Conservation (phyloP, 37 sponge, comb jelly and placozoan species). For the Chondrosia reniformis region DNA sequence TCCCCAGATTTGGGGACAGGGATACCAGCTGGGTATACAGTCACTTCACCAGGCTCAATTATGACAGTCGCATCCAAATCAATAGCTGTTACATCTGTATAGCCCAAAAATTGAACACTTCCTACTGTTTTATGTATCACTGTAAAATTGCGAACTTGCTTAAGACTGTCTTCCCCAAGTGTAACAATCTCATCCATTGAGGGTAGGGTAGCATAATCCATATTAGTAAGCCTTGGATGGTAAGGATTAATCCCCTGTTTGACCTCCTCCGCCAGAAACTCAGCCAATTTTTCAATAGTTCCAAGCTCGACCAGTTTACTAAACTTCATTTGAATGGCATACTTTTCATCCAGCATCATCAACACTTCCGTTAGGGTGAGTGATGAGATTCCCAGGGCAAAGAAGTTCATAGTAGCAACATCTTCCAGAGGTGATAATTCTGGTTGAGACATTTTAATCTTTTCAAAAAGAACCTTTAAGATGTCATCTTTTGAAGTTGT, state of each 20-base stretch:
- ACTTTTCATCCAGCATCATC: neutral
- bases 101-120: slow-evolving; percentile 15
- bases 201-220: slow-evolving; percentile 19
- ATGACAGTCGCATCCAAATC: slow-evolving; percentile 15
- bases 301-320: neutral
- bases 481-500: neutral
- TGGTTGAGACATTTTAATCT: neutral
- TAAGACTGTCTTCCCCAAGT: neutral
- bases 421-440: neutral
- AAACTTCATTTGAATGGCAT: neutral
- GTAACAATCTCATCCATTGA: slow-evolving; percentile 8
- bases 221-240: slow-evolving; percentile 8
- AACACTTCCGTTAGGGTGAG: neutral
- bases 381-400: slow-evolving; percentile 16
- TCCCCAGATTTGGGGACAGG: neutral
- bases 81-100: slow-evolving; percentile 7
- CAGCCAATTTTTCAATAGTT: neutral
- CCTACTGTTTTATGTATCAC: neutral
- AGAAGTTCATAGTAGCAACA: neutral
- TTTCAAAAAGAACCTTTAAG: neutral
- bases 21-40: slow-evolving; percentile 9
- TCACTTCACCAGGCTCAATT: slow-evolving; percentile 24
- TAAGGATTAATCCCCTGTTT: neutral
- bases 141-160: slow-evolving; percentile 24
- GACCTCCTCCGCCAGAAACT: neutral